Percentiles rank a stretch among this genome's conserved stretches.
Conservation (phyloP, 2,797 vertebrate genomes). For the Psittacula echo region DNA sequence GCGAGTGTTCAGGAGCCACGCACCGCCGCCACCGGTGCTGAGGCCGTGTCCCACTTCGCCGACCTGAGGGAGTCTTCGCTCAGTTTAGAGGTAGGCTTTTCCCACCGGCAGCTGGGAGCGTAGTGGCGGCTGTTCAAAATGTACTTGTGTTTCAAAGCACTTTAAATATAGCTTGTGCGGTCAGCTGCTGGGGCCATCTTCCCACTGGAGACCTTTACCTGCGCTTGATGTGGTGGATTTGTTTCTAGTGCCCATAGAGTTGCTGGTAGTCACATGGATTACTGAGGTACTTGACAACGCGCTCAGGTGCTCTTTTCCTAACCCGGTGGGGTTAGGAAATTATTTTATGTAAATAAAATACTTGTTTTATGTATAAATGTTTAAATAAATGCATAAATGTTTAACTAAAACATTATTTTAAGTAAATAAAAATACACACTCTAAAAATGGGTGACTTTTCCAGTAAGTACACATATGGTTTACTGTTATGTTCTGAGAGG, state of each 20-base stretch:
- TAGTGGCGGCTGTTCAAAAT: neutral
- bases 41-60: neutral
- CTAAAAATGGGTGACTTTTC: neutral
- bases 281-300: neutral
- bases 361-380: neutral
- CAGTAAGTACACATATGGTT: neutral
- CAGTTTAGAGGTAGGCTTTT: neutral
- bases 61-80: neutral
- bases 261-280: conserved; percentile 42
- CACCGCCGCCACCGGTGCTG: neutral
- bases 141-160: neutral
- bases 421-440: conserved; percentile 11
- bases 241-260: neutral
- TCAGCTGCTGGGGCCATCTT: conserved; percentile 4
- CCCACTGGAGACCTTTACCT: conserved; percentile 5
- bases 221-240: neutral
- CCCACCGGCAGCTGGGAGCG: neutral
- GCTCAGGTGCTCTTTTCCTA: neutral
- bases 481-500: conserved; percentile 41
- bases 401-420: neutral
- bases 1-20: neutral
- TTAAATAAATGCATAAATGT: neutral
- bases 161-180: conserved; percentile 8
- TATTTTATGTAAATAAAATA: neutral
- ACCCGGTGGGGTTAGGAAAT: neutral